These are phyloP conservation scores for Drosophila nasuta DNA, from an alignment of 1,140 invertebrate species.

Conservation along the genomic window DNA sequence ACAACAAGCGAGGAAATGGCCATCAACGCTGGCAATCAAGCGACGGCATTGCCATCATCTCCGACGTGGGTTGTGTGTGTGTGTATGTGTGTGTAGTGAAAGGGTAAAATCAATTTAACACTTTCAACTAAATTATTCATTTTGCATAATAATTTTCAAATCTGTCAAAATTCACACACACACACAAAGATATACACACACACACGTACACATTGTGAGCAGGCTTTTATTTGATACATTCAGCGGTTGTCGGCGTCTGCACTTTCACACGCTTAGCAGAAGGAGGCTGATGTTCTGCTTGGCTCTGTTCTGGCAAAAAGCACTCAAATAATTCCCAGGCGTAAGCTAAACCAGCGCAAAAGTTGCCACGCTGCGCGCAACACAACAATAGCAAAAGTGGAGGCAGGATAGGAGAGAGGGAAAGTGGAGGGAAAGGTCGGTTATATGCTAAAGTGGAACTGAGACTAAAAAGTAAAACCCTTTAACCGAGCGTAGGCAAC, in stretches of 20 bases:
- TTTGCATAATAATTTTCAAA: slow-evolving; percentile 83
- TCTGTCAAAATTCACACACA: slow-evolving; percentile 75
- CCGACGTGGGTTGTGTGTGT: slow-evolving; percentile 16
- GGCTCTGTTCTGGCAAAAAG: slow-evolving; percentile 54
- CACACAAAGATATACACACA: slow-evolving; percentile 30
- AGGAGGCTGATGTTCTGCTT: slow-evolving; percentile 4
- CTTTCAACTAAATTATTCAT: slow-evolving; percentile 83
- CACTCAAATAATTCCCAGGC: slow-evolving; percentile 82
- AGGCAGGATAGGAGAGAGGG: background rate
- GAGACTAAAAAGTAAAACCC: slow-evolving; percentile 76
- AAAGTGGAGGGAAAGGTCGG: background rate
- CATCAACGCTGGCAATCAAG: slow-evolving; percentile 47
- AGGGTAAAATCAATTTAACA: slow-evolving; percentile 83
- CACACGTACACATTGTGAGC: slow-evolving; percentile 30
- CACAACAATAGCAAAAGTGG: slow-evolving; percentile 63
- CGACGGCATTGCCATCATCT: slow-evolving; percentile 69
- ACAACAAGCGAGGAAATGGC: slow-evolving; percentile 26
- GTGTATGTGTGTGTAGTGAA: slow-evolving; percentile 52
- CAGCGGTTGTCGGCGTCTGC: slow-evolving; percentile 69
- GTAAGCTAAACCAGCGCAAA: slow-evolving; percentile 80
- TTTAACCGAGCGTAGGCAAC: slow-evolving; percentile 77
- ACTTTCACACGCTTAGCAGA: slow-evolving; percentile 74
- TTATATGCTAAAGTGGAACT: slow-evolving; percentile 45
- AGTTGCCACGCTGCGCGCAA: slow-evolving; percentile 72
- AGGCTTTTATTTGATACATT: slow-evolving; percentile 60